Evolutionary conservation across 2,113 vertebrate genomes (phyloP), one percentile per base, ranked within the genome.

Genomic region (Micromys minutus): DNA sequence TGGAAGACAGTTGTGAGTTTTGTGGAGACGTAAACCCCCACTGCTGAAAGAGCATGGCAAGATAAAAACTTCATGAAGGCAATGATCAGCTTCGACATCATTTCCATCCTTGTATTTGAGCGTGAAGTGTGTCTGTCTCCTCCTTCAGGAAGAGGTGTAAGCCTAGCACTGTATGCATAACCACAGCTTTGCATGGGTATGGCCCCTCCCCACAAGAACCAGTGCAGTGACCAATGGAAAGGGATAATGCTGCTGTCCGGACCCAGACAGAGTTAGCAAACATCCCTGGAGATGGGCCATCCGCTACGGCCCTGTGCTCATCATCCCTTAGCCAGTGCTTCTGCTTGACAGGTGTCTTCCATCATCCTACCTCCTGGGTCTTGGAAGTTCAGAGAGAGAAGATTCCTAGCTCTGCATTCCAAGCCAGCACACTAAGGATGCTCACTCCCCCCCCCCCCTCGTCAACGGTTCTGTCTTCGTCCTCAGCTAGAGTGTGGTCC

Each of bases 391-490:
- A 59, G 57, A 91, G 57, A 63, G 24, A 55, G 26, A 84, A 24
- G 47, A 76, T 89, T 50, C 7, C 1, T 36, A 71, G 24, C 65
- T 39, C 21, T 7, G 6, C 52, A 52, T 21, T 65, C 24, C 17
- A 65, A 31, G 29, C 34, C 85, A 36, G 0, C 0, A 0, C 1
- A 29, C 1, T 36, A 9, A 63, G 2, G 10, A 45, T 13, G 5
- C 13, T 50, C 45, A 4, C 3, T 36, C 11, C 17, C 15, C 4
- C 39, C 47, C 52, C 12, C 83, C 31, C 81, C 77, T 13, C 15
- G 10, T 39, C 75, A 61, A 71, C 93, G 81, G 24, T 57, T 1
- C 83, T 13, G 1, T 47, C 47, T 90, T 87, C 4, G 21, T 67
- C 55, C 45, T 59, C 50, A 74, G 34, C 34, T 39, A 45, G n/a